phyloP scores from a whole-genome alignment of 23 tunicate species.

The Trididemnum miniatum region DNA sequence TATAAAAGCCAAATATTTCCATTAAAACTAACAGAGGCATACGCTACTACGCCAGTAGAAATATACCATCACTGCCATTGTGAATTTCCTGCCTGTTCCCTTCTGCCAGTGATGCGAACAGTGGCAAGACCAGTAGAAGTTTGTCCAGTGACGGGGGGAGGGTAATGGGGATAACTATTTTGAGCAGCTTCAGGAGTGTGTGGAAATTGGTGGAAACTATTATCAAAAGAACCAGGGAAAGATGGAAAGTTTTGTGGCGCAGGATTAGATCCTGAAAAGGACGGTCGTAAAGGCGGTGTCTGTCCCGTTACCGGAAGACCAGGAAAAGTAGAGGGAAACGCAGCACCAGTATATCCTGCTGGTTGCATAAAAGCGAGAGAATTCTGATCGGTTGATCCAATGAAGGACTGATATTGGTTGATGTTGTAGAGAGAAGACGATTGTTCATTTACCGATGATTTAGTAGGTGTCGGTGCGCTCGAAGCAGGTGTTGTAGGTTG shows the following conservation, averaged over 20 bases:
- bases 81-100: slow-evolving; percentile 14
- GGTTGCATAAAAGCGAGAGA: slow-evolving; percentile 32
- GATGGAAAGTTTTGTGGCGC: slow-evolving; percentile 15
- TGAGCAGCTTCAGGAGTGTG: slow-evolving; percentile 39
- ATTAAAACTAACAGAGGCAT: too few species aligned
- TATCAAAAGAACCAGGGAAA: slow-evolving; percentile 28
- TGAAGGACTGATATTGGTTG: slow-evolving; percentile 71
- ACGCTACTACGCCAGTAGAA: too few species aligned
- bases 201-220: slow-evolving; percentile 33
- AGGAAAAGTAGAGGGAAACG: slow-evolving; percentile 16
- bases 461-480: slow-evolving; percentile 26
- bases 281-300: slow-evolving; percentile 16
- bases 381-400: slow-evolving; percentile 40
- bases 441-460: not conserved
- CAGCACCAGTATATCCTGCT: not conserved
- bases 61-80: slow-evolving; percentile 20
- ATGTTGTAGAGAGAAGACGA: slow-evolving; percentile 30
- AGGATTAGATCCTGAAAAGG: not conserved
- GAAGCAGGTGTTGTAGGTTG: not conserved
- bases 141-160: not conserved
- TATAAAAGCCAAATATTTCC: too few species aligned
- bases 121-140: slow-evolving; percentile 36
- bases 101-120: slow-evolving; percentile 27
- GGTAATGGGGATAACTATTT: not conserved
- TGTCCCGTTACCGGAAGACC: slow-evolving; percentile 12